Percentiles rank a stretch among this genome's conserved stretches.
Evolutionary conservation across 2,113 vertebrate genomes (phyloP).

Genomic region (Silurus meridionalis): DNA sequence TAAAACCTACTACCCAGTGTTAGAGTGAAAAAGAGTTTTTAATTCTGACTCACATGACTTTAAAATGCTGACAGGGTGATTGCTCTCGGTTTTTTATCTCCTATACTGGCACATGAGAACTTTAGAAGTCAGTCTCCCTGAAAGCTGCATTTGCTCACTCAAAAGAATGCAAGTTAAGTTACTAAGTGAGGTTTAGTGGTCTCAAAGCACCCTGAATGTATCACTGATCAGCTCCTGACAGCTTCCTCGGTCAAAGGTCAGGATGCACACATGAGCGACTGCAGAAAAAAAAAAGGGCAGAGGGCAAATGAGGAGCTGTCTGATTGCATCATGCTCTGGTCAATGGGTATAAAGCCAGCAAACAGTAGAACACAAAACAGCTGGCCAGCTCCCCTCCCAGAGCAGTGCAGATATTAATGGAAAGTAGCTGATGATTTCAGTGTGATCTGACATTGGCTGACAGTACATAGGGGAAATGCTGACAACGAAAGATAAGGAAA

Average conservation of each 20-base stretch:
- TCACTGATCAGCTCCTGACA: neutral
- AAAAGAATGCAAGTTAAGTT: neutral
- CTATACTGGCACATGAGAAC: neutral
- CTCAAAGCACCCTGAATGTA: neutral
- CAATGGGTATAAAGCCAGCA: slow-evolving; percentile 25
- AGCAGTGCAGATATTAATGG: slow-evolving; percentile 19
- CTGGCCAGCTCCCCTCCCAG: slow-evolving; percentile 8
- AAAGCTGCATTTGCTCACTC: neutral
- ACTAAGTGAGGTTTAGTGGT: neutral
- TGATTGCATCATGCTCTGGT: slow-evolving; percentile 14
- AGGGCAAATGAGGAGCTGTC: neutral
- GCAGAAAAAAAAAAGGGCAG: slow-evolving; percentile 23
- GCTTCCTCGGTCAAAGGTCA: slow-evolving; percentile 43
- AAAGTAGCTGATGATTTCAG: slow-evolving; percentile 35
- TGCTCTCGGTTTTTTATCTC: neutral
- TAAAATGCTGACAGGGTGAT: neutral
- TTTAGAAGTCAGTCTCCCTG: neutral
- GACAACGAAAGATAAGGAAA: slow-evolving; percentile 42
- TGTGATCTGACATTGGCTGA: slow-evolving; percentile 22
- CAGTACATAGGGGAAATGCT: slow-evolving; percentile 29
- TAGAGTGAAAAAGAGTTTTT: neutral
- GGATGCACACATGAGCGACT: slow-evolving; percentile 37
- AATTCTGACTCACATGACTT: neutral
- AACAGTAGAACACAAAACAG: slow-evolving; percentile 40
- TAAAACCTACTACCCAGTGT: neutral